These are phyloP conservation scores for Phainopepla nitens DNA, from an alignment of 2,113 vertebrate species.

Conservation along the genomic window DNA sequence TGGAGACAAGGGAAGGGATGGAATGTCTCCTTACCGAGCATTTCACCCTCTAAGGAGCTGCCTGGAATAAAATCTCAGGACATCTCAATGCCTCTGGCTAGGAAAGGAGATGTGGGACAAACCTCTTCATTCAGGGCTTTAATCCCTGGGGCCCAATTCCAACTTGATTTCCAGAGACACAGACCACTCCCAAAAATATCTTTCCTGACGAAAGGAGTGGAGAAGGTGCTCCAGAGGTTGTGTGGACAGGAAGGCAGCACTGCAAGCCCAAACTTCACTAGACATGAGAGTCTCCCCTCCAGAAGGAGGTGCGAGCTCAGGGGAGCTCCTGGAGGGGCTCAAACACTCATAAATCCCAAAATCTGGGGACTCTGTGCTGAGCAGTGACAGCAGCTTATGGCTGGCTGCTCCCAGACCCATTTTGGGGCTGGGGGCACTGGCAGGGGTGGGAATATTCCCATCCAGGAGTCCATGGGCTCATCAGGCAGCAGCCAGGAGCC, in stretches of 20 bases:
- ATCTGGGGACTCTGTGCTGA: background rate
- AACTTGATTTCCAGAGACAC: background rate
- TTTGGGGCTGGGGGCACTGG: background rate
- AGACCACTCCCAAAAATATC: background rate
- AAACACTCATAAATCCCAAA: background rate
- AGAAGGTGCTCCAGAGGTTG: background rate
- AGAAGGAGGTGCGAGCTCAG: background rate
- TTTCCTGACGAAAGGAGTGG: background rate
- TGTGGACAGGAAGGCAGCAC: accelerated
- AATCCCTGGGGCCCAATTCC: background rate
- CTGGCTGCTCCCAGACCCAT: background rate
- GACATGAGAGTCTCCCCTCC: background rate
- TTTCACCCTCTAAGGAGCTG: background rate
- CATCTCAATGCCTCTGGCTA: background rate
- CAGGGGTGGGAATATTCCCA: background rate
- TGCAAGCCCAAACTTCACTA: background rate
- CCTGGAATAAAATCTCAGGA: background rate
- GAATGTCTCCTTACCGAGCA: background rate
- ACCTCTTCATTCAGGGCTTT: background rate
- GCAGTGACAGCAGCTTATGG: background rate
- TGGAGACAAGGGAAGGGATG: background rate
- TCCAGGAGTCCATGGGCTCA: background rate
- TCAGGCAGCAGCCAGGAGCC: background rate
- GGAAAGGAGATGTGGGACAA: background rate
- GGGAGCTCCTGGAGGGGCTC: background rate